A percentile compares a stretch with the other conserved stretches of the same genome.
These are phyloP conservation scores for Macropus fuliginosus DNA, from an alignment of 2,797 vertebrate genomes.

Conservation along the genomic window DNA sequence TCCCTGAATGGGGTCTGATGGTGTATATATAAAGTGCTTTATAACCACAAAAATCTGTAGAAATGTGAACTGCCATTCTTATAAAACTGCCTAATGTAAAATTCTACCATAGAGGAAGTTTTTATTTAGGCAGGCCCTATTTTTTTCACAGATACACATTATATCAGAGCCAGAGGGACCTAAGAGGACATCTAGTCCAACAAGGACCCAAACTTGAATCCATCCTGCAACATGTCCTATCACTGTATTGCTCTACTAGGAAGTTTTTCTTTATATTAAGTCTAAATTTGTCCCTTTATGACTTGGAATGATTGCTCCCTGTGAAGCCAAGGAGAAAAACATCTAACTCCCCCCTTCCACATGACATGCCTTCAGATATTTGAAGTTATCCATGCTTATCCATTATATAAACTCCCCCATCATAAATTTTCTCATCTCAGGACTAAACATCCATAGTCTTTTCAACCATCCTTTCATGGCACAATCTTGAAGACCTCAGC, in stretches of 20 bases:
- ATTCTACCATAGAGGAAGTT: not conserved
- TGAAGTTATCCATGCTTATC: not conserved
- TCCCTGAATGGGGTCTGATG: not conserved
- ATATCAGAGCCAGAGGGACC: not conserved
- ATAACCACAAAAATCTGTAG: not conserved
- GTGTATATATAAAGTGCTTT: not conserved
- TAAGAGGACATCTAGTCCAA: not conserved
- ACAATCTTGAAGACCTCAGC: not conserved
- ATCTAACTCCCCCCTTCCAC: not conserved
- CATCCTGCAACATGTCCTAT: not conserved
- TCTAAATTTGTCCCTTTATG: not conserved
- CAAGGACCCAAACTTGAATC: not conserved
- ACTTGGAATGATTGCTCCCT: not conserved
- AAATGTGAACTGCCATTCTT: not conserved
- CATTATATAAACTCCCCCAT: not conserved
- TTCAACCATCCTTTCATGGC: not conserved
- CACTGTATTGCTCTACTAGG: not conserved
- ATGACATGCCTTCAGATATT: not conserved
- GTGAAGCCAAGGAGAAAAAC: not conserved
- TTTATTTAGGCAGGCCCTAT: not conserved
- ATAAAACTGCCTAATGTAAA: not conserved
- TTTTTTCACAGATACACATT: not conserved
- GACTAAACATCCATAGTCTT: not conserved
- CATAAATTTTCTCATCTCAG: not conserved
- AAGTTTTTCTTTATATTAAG: not conserved